Evolutionary conservation across 2,888 invertebrate genomes (phyloP).

Genomic region (Opisthograptis luteolata): DNA sequence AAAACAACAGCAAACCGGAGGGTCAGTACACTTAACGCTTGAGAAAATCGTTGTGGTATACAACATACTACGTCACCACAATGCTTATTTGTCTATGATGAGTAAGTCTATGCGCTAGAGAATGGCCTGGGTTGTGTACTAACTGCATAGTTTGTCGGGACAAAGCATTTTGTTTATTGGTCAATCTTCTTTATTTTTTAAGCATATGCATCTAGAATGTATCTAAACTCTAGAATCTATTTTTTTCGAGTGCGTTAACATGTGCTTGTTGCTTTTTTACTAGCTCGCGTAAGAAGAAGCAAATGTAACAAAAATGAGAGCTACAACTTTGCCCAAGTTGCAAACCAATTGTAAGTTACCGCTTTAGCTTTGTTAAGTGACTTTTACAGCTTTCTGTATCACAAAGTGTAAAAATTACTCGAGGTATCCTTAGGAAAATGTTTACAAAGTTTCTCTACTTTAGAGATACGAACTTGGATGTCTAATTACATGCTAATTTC

Average conservation of each 20-base stretch:
- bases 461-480: slow-evolving; percentile 33
- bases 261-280: too few relatives aligned
- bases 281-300: not conserved
- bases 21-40: slow-evolving; percentile 40
- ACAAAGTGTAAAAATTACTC: slow-evolving; percentile 1
- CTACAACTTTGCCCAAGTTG: not conserved
- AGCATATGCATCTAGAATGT: slow-evolving; percentile 8
- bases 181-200: slow-evolving; percentile 11
- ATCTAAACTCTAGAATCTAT: not conserved
- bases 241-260: not conserved
- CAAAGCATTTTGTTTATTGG: slow-evolving; percentile 14
- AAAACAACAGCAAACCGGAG: slow-evolving; percentile 23
- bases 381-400: slow-evolving; percentile 12
- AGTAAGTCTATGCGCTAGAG: not conserved
- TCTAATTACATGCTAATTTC: slow-evolving; percentile 56
- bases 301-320: too few relatives aligned
- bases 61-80: slow-evolving; percentile 21
- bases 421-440: slow-evolving; percentile 12
- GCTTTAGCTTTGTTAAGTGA: slow-evolving; percentile 6
- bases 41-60: slow-evolving; percentile 31
- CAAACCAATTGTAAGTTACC: slow-evolving; percentile 5
- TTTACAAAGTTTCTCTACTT: slow-evolving; percentile 21
- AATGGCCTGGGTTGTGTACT: not conserved
- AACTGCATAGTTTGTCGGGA: not conserved
- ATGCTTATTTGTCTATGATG: not conserved